These are phyloP conservation scores for Heliconius hewitsoni DNA, from an alignment of 1,140 invertebrate genomes.

Conservation along the genomic window DNA sequence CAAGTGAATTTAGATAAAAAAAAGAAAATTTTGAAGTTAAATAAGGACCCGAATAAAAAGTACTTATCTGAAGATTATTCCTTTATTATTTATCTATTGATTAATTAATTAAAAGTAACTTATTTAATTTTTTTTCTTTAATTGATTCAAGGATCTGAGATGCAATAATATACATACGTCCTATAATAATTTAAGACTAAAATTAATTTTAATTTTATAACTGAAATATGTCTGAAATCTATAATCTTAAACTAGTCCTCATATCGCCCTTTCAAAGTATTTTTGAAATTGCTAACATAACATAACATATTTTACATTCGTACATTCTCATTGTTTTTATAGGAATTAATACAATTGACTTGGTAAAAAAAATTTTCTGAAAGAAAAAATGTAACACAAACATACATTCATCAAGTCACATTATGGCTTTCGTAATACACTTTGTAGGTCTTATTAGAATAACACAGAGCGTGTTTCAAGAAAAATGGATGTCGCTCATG, in stretches of 20 bases:
- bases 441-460: slow-evolving; percentile 16
- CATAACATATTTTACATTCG: too few relatives aligned
- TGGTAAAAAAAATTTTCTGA: neutral
- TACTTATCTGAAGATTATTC: too few relatives aligned
- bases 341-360: neutral
- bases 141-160: neutral
- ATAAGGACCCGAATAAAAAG: too few relatives aligned
- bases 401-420: neutral
- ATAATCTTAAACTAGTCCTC: too few relatives aligned
- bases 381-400: slow-evolving; percentile 12
- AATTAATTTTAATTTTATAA: neutral
- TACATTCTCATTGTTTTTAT: neutral
- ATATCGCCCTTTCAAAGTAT: too few relatives aligned
- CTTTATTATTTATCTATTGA: too few relatives aligned
- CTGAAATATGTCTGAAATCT: too few relatives aligned
- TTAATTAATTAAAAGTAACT: too few relatives aligned
- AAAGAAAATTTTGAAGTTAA: too few relatives aligned
- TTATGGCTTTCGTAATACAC: slow-evolving; percentile 8
- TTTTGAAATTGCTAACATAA: too few relatives aligned
- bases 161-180: neutral
- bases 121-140: neutral
- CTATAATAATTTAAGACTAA: neutral
- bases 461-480: slow-evolving; percentile 14
- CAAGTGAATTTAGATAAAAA: too few relatives aligned
- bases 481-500: slow-evolving; percentile 29